Conservation (phyloP, 2,797 vertebrate species). For the Periophthalmus magnuspinnatus region DNA sequence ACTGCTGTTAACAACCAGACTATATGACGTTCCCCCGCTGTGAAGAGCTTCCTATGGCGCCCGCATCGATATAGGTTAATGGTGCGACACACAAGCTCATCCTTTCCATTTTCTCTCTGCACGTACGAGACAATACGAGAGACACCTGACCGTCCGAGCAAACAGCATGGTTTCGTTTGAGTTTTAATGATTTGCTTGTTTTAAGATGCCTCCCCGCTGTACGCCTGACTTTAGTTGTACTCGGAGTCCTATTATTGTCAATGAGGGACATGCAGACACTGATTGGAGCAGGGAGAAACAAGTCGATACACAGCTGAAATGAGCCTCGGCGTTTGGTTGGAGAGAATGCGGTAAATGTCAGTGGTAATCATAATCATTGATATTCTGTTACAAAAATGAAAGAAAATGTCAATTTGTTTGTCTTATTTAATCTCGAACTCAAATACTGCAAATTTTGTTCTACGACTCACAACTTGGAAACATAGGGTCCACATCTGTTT, state of each 20-base stretch:
- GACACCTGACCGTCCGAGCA: constrained; percentile 40
- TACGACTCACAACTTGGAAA: neutral
- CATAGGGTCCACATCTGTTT: neutral
- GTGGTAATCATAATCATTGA: constrained; percentile 40
- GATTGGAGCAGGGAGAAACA: constrained; percentile 40
- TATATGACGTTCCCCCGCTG: constrained; percentile 65
- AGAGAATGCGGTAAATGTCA: constrained; percentile 49
- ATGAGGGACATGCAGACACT: constrained; percentile 53
- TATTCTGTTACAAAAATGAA: constrained; percentile 23
- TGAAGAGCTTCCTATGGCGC: constrained; percentile 63
- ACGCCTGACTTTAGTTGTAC: constrained; percentile 60
- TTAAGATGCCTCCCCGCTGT: constrained; percentile 54
- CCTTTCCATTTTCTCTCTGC: constrained; percentile 33
- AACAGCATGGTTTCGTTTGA: constrained; percentile 39
- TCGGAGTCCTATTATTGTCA: constrained; percentile 57
- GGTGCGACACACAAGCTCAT: constrained; percentile 58
- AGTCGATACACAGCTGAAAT: constrained; percentile 54
- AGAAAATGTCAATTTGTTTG: constrained; percentile 20
- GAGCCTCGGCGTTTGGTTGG: constrained; percentile 21
- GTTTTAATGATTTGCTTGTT: constrained; percentile 67
- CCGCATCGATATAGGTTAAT: constrained; percentile 72
- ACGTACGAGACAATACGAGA: constrained; percentile 33
- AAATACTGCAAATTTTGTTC: neutral
- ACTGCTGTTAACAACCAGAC: constrained; percentile 66
- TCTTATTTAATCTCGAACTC: constrained; percentile 19